Evolutionary conservation across 2,888 invertebrate species (phyloP).

Genomic region (Amphipoea oculea): DNA sequence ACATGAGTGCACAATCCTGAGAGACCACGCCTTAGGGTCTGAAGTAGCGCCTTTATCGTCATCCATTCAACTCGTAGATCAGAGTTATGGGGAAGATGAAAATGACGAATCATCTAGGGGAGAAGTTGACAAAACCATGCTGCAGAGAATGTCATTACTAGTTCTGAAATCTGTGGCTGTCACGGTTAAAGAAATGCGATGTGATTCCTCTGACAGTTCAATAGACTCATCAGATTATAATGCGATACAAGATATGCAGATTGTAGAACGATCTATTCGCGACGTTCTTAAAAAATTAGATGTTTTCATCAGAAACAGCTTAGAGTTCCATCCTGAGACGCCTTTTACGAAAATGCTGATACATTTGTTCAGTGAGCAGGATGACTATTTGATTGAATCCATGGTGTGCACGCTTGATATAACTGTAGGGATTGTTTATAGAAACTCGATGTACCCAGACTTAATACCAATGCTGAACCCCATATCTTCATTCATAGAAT

Average conservation of each 20-base stretch:
- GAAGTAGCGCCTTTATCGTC: slow-evolving; percentile 81
- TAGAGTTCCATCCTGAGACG: slow-evolving; percentile 97
- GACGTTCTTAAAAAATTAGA: slow-evolving; percentile 96
- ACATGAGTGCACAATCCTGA: slow-evolving; percentile 82
- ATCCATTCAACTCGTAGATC: slow-evolving; percentile 85
- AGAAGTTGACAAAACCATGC: slow-evolving; percentile 93
- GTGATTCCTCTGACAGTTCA: slow-evolving; percentile 96
- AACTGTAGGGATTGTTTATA: slow-evolving; percentile 95
- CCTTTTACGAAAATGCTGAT: slow-evolving; percentile 97
- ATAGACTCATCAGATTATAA: slow-evolving; percentile 96
- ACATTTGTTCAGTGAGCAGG: slow-evolving; percentile 96
- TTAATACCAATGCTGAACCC: slow-evolving; percentile 96
- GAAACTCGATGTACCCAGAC: slow-evolving; percentile 95
- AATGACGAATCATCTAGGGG: slow-evolving; percentile 83
- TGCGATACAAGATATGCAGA: slow-evolving; percentile 96
- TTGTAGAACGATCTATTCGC: slow-evolving; percentile 95
- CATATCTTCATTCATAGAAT: slow-evolving; percentile 96
- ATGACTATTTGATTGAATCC: slow-evolving; percentile 97
- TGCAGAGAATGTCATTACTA: slow-evolving; percentile 96
- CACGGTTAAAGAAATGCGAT: slow-evolving; percentile 96
- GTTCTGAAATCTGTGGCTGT: slow-evolving; percentile 97
- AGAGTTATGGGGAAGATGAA: slow-evolving; percentile 87
- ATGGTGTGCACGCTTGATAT: slow-evolving; percentile 98
- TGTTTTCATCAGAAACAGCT: slow-evolving; percentile 94
- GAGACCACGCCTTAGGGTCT: slow-evolving; percentile 83